Conservation (phyloP, 2,113 vertebrate genomes). For the Chaetura pelagica region DNA sequence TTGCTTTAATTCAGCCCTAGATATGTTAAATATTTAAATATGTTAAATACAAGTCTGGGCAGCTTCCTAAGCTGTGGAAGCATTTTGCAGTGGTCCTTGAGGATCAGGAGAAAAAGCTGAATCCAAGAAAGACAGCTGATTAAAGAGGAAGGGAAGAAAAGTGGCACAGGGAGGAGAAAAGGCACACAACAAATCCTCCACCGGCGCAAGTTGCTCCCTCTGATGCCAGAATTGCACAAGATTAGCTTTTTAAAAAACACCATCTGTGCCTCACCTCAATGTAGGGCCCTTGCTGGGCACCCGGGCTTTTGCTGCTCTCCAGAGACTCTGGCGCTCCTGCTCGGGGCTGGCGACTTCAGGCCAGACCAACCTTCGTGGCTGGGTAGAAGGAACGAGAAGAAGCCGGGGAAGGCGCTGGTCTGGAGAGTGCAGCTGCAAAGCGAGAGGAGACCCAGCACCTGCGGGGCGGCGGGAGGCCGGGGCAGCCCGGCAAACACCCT, state of each 20-base stretch:
- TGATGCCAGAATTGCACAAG: neutral
- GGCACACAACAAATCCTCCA: neutral
- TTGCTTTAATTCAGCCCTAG: neutral
- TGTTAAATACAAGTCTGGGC: neutral
- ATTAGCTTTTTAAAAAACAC: neutral
- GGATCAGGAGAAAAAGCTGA: neutral
- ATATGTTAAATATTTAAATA: neutral
- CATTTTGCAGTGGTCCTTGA: accelerated
- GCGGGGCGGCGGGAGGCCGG: too few relatives aligned
- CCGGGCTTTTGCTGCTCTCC: accelerated
- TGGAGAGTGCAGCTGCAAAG: neutral
- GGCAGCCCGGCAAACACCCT: neutral
- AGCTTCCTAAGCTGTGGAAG: neutral
- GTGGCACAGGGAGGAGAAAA: accelerated
- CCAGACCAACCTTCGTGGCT: neutral
- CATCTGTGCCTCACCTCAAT: neutral
- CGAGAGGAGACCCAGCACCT: neutral
- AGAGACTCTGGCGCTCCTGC: accelerated
- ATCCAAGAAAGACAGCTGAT: neutral
- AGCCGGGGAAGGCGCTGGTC: accelerated
- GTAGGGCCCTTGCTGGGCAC: too few relatives aligned
- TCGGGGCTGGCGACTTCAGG: accelerated
- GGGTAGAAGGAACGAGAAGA: too few relatives aligned
- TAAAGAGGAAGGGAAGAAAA: neutral
- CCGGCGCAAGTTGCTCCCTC: neutral